Evolutionary conservation across 2,797 vertebrate genomes (phyloP).

Genomic region (Eleutherodactylus coqui): DNA sequence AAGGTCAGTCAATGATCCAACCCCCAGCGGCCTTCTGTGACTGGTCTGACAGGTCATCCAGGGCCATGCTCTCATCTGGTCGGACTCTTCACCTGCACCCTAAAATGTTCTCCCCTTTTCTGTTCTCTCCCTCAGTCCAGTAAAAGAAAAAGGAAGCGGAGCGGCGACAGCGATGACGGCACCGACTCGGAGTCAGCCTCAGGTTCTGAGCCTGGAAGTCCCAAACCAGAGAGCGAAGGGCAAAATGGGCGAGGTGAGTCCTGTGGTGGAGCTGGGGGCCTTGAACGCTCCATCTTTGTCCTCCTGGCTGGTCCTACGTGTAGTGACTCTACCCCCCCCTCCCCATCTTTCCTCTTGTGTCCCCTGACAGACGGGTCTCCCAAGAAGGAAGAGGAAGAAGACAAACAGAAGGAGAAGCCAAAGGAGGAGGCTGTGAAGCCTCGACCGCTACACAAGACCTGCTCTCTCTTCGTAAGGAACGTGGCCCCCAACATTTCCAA

Average conservation of each 20-base stretch:
- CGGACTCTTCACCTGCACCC: too few relatives aligned
- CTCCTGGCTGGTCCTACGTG: not conserved
- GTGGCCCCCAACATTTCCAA: slow-evolving; percentile 91
- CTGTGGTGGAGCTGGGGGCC: not conserved
- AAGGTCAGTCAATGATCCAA: slow-evolving; percentile 73
- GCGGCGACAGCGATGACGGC: slow-evolving; percentile 82
- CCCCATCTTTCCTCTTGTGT: too few relatives aligned
- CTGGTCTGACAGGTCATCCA: too few relatives aligned
- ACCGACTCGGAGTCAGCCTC: slow-evolving; percentile 88
- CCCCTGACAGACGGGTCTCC: slow-evolving; percentile 18
- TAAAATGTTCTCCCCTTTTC: not conserved
- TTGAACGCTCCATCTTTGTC: not conserved
- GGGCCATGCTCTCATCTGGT: too few relatives aligned
- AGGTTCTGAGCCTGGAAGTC: slow-evolving; percentile 84
- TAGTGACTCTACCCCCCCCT: too few relatives aligned
- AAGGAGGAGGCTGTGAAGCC: slow-evolving; percentile 83
- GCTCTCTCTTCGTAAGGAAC: slow-evolving; percentile 91
- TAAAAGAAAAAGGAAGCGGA: slow-evolving; percentile 85
- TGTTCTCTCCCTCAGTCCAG: slow-evolving; percentile 71
- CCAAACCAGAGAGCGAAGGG: slow-evolving; percentile 64
- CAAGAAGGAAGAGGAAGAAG: slow-evolving; percentile 75
- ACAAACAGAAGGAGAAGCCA: slow-evolving; percentile 78
- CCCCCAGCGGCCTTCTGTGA: too few relatives aligned
- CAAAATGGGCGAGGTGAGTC: slow-evolving; percentile 70
- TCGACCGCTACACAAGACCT: slow-evolving; percentile 89